Evolutionary conservation across 2,888 invertebrate species (phyloP), one percentile per base, ranked within the genome.

Genomic region (Oxytorus armatus): DNA sequence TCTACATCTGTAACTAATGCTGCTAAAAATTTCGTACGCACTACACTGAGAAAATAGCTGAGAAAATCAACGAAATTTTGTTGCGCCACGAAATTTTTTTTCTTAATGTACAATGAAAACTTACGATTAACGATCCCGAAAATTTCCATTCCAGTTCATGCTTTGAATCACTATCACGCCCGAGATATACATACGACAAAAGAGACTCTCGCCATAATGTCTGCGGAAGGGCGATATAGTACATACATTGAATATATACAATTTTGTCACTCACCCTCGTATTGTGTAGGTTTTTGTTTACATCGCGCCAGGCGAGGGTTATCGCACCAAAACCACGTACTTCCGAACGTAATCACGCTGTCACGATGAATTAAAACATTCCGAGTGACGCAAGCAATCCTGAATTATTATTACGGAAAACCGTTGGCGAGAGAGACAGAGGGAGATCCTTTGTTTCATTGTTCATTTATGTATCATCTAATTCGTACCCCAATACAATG

Each of bases 251-350:
- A 18, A 10, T 3, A 47, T 29, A 16, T 29, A 16, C 25, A 63
- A 47, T 65, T 57, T 39, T 23, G 39, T 39, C 25, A 39, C 14
- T 25, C 23, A 29, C n/a, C 33, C 16, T 36, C 51, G 7, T 36
- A 25, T 51, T 21, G 8, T n/a, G n/a, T 3, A 8, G 11, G 5
- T 10, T 21, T 23, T 21, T 8, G 3, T 33, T 51, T 23, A 23
- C 21, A 10, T 14, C 8, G 11, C n/a, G 5, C 51, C 39, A 49
- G 18, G 36, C 23, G 63, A 42, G 42, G 1, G 8, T 3, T 61
- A 72, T 73, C 59, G 49, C 65, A 69, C 42, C 51, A 57, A 65
- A 16, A 18, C 49, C 79, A 82, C 82, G 79, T 79, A 77, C 57
- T 79, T 73, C 42, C 18, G 14, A 33, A 16, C 29, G 59, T 16